Evolutionary conservation across 2,888 invertebrate genomes (phyloP), one percentile per base, ranked within the genome.

Genomic region (Drepanosiphum platanoidis): DNA sequence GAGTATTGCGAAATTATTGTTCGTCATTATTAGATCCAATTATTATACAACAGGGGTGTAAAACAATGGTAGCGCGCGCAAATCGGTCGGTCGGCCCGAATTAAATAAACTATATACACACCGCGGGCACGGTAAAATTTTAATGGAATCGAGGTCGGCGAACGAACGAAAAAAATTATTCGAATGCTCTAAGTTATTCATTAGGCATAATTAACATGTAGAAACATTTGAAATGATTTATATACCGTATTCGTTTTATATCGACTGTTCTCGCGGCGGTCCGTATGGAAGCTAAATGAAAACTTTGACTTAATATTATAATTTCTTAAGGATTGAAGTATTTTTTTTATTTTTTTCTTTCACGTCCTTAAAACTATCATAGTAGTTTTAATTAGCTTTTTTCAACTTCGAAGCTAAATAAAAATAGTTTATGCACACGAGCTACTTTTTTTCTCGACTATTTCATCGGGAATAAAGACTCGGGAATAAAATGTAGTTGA

Each of bases 281-380:
- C n/a, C n/a, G 66, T 11, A 64, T 15, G 27, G 36, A n/a, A 30
- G 9, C 64, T 39, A 66, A 78, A 78, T 1, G 64, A 13, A 46
- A 79, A 79, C 32, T n/a, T 42, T 32, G 78, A 66, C 78, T 66
- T 42, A 66, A 66, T 66, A 66, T 46, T 22, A 9, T 36, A 36
- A 66, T 42, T 79, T 79, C 66, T 68, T 79, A 79, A 68, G 42
- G 46, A 68, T 42, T 32, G 34, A 79, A 15, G 34, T 79, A 46
- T 13, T n/a, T 68, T n/a, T 30, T 79, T 78, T 78, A 39, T 64
- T 39, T n/a, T 77, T 79, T 79, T 66, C 34, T 79, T 79, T 68
- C 13, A 64, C 27, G 34, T 46, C 32, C 66, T 68, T 46, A 78
- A 64, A 64, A 64, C 42, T 66, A 32, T 46, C 13, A 27, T 30